Evolutionary conservation across 2,113 vertebrate species (phyloP).

Genomic region (Desmodus rotundus): DNA sequence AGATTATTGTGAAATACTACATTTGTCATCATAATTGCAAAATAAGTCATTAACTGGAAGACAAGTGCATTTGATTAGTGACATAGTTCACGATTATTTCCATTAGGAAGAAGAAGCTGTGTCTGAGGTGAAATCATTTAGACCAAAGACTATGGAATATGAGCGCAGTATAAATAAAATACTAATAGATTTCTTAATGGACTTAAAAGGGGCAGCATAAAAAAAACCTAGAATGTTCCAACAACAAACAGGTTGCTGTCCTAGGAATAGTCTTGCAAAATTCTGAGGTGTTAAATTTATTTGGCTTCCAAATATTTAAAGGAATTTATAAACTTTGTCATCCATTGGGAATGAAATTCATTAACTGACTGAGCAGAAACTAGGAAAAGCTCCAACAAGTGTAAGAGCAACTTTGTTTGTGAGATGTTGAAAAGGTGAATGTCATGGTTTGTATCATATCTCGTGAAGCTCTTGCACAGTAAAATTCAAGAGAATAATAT

Average conservation of each 20-base stretch:
- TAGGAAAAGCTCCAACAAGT: slow-evolving; percentile 36
- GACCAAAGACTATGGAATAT: slow-evolving; percentile 44
- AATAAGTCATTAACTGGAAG: slow-evolving; percentile 74
- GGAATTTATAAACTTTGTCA: not conserved
- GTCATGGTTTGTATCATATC: not conserved
- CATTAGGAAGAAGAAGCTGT: slow-evolving; percentile 68
- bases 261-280: slow-evolving; percentile 32
- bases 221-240: not conserved
- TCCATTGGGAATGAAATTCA: slow-evolving; percentile 68
- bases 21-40: slow-evolving; percentile 71
- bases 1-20: slow-evolving; percentile 69
- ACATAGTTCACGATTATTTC: slow-evolving; percentile 71
- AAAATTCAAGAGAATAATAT: not conserved
- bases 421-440: not conserved
- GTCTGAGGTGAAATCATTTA: slow-evolving; percentile 68
- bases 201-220: slow-evolving; percentile 36
- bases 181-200: slow-evolving; percentile 63
- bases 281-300: slow-evolving; percentile 57
- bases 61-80: slow-evolving; percentile 74
- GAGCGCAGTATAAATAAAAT: slow-evolving; percentile 64
- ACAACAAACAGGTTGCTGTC: not conserved
- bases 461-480: not conserved
- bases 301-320: slow-evolving; percentile 67
- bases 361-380: slow-evolving; percentile 66
- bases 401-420: not conserved